A percentile compares a stretch with the other conserved stretches of the same genome.
phyloP scores from a whole-genome alignment of 1,140 invertebrate genomes.

The Pachyrhynchus sulphureomaculatus region DNA sequence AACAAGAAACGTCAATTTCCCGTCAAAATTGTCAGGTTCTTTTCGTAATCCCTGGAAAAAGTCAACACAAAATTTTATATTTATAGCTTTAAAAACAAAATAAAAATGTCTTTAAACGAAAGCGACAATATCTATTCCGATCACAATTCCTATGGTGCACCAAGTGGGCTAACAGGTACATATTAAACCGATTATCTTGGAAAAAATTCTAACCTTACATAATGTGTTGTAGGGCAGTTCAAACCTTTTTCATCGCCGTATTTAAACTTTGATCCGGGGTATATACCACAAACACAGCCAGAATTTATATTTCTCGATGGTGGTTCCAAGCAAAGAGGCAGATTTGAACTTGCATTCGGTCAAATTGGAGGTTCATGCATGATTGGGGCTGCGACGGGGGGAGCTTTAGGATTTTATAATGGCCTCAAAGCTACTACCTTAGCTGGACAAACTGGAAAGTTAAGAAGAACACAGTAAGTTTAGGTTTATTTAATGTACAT shows the following conservation, averaged over 20 bases:
- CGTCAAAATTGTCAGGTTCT: no score
- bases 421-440: constrained; percentile 81
- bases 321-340: constrained; percentile 72
- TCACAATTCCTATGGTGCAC: constrained; percentile 25
- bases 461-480: constrained; percentile 85
- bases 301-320: constrained; percentile 94
- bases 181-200: neutral
- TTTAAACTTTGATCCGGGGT: constrained; percentile 87
- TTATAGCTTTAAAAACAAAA: neutral
- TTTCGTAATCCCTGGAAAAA: neutral
- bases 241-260: constrained; percentile 77
- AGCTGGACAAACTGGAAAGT: constrained; percentile 82
- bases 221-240: constrained; percentile 39
- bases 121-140: constrained; percentile 36
- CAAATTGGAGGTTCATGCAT: constrained; percentile 90
- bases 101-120: constrained; percentile 36
- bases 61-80: neutral
- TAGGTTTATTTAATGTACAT: no score
- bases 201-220: constrained; percentile 28
- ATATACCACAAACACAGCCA: constrained; percentile 77
- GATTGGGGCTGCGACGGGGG: constrained; percentile 80
- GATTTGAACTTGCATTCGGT: constrained; percentile 88
- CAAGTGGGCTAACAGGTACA: constrained; percentile 34
- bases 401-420: constrained; percentile 79
- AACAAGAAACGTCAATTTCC: no score